Conservation (phyloP, 2,797 vertebrate genomes). For the Mormyrus hasselquistii region DNA sequence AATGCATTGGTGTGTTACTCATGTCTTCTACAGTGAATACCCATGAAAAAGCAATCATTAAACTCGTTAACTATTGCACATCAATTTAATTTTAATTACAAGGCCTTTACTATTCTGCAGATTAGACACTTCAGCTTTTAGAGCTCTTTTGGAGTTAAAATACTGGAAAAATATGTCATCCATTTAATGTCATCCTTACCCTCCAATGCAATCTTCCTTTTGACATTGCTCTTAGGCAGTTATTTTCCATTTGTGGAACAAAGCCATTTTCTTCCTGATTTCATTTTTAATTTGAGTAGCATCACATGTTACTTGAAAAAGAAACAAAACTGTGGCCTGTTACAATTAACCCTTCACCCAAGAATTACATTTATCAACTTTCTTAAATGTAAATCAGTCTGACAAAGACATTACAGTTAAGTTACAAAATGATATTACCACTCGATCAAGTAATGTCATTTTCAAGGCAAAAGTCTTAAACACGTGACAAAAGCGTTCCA, state of each 20-base stretch:
- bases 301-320: neutral
- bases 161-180: neutral
- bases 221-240: neutral
- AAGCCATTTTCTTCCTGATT: neutral
- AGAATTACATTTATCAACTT: neutral
- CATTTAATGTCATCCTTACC: neutral
- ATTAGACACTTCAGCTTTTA: neutral
- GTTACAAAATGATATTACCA: neutral
- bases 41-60: neutral
- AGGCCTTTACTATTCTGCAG: neutral
- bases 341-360: neutral
- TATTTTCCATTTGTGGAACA: neutral
- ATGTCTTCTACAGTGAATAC: neutral
- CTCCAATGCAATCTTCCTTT: neutral
- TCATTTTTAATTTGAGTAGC: neutral
- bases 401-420: neutral
- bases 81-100: neutral
- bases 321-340: neutral
- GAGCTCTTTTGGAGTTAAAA: neutral
- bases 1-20: neutral
- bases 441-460: neutral
- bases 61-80: neutral
- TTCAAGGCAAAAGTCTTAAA: neutral
- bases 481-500: neutral
- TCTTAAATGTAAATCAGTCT: too few species aligned